Evolutionary conservation across 2,113 vertebrate species (phyloP).

Genomic region (Nibea albiflora): DNA sequence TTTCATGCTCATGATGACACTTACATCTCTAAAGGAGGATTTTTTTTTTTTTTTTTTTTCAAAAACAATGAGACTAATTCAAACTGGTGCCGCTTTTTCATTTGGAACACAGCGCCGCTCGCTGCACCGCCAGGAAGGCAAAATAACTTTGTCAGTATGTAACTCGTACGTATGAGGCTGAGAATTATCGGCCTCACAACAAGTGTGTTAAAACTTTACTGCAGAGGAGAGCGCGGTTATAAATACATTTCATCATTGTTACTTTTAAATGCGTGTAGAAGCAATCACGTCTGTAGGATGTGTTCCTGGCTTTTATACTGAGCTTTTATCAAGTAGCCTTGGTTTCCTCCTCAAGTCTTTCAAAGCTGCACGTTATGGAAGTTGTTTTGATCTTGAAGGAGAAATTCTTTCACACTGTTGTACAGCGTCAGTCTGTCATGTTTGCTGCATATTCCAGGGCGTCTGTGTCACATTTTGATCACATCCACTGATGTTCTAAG

Average conservation of each 20-base stretch:
- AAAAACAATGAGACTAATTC: slow-evolving; percentile 20
- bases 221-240: background rate
- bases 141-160: slow-evolving; percentile 30
- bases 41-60: no score
- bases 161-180: slow-evolving; percentile 33
- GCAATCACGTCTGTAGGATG: background rate
- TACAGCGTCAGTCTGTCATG: background rate
- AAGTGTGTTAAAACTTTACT: slow-evolving; percentile 25
- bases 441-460: background rate
- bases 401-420: background rate
- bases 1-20: slow-evolving; percentile 12
- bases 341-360: slow-evolving; percentile 21
- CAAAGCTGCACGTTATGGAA: slow-evolving; percentile 2
- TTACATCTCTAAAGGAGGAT: background rate
- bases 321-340: slow-evolving; percentile 23
- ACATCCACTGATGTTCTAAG: background rate
- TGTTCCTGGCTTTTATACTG: background rate
- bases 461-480: background rate
- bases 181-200: slow-evolving; percentile 15
- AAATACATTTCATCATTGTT: background rate
- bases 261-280: background rate
- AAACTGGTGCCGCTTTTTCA: slow-evolving; percentile 25
- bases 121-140: slow-evolving; percentile 6
- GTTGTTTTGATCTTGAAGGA: background rate
- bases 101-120: slow-evolving; percentile 16